These are phyloP conservation scores for Meiosimyza decipiens DNA, from an alignment of 2,888 invertebrate species.

Conservation along the genomic window DNA sequence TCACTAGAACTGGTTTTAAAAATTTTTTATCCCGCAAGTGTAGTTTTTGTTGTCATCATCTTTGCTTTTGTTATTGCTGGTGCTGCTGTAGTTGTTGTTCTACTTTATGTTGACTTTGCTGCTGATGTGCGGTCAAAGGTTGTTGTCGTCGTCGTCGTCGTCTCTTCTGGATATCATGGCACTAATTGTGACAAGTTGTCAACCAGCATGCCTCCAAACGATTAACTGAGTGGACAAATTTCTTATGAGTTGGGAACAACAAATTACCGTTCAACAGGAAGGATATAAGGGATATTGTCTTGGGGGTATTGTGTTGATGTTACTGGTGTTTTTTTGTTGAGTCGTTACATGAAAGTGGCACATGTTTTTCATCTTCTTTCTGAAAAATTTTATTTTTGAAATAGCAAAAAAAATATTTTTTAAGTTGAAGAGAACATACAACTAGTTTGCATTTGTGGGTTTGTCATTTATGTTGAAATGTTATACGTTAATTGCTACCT, in stretches of 20 bases:
- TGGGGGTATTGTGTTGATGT: too few species aligned
- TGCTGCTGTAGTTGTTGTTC: not conserved
- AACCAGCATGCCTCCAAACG: constrained; percentile 3
- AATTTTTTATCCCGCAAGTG: too few species aligned
- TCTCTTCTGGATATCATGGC: constrained; percentile 10
- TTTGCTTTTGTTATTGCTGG: not conserved
- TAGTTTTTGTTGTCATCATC: not conserved
- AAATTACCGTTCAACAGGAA: too few species aligned
- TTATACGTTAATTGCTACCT: too few species aligned
- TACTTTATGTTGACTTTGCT: constrained; percentile 1
- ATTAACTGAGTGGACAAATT: constrained; percentile 2
- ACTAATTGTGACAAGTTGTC: constrained; percentile 31
- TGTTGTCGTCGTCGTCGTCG: not conserved
- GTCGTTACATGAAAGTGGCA: too few species aligned
- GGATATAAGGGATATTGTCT: too few species aligned
- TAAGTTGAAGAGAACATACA: not conserved
- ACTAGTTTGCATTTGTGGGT: not conserved
- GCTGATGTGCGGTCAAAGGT: constrained; percentile 31
- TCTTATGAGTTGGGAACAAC: not conserved
- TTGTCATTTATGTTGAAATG: not conserved
- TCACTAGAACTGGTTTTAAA: too few species aligned
- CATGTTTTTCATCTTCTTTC: too few species aligned
- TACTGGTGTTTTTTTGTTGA: too few species aligned
- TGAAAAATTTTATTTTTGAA: too few species aligned
- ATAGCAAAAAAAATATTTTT: too few species aligned